Conservation (phyloP, 2,113 vertebrate genomes). For the Xyliphius kryptos region DNA sequence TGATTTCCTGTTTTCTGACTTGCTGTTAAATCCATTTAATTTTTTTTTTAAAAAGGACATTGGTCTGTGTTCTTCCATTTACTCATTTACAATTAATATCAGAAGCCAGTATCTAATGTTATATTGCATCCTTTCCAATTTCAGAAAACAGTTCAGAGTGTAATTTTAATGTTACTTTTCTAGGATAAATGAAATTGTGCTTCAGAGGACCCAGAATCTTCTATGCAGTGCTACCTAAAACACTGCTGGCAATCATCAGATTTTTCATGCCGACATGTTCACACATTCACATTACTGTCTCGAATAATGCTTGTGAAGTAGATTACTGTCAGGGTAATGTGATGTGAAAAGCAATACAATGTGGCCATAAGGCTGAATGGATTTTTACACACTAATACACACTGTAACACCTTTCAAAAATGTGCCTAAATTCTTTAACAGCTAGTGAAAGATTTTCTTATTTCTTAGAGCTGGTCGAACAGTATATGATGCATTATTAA, state of each 20-base stretch:
- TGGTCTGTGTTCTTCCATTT: neutral
- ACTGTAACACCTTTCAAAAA: neutral
- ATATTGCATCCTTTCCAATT: neutral
- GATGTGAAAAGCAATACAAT: conserved; percentile 3
- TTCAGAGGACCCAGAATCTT: neutral
- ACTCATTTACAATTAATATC: neutral
- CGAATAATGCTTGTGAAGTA: neutral
- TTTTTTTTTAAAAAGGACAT: too few relatives aligned
- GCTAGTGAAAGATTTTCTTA: neutral
- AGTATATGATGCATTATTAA: neutral
- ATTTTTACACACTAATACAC: neutral
- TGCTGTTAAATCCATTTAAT: neutral
- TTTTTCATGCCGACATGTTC: neutral
- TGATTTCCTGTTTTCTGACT: neutral
- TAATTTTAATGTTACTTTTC: neutral
- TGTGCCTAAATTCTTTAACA: neutral
- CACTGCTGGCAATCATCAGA: neutral
- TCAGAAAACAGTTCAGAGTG: neutral
- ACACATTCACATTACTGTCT: conserved; percentile 10
- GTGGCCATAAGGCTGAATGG: neutral
- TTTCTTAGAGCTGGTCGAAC: neutral
- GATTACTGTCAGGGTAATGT: neutral
- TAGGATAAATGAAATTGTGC: neutral
- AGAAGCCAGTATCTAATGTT: neutral
- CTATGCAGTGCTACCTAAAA: conserved; percentile 17